Conservation (phyloP, 2,797 vertebrate genomes). For the Botia kubotai region DNA sequence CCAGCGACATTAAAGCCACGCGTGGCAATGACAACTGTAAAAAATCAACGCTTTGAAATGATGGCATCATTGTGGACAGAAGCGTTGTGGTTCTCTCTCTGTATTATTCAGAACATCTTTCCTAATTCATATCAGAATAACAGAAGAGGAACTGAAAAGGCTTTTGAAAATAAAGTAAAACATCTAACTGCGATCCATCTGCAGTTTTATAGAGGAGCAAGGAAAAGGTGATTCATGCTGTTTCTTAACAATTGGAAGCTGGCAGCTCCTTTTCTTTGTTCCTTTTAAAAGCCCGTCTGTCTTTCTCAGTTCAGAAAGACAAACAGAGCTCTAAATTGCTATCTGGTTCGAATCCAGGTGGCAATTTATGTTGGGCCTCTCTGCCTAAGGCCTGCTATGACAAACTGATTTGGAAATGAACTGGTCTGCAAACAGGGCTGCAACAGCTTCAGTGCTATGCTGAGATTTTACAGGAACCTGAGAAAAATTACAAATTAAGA, state of each 20-base stretch:
- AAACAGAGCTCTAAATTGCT: slow-evolving; percentile 54
- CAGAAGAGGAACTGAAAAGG: slow-evolving; percentile 25
- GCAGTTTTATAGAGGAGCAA: slow-evolving; percentile 51
- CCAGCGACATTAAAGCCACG: slow-evolving; percentile 47
- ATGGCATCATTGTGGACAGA: slow-evolving; percentile 49
- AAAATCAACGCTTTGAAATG: slow-evolving; percentile 53
- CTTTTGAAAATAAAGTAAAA: slow-evolving; percentile 30
- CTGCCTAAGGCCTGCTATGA: slow-evolving; percentile 44
- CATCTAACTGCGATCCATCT: slow-evolving; percentile 12
- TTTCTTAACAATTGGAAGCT: slow-evolving; percentile 49
- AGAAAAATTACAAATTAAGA: no score
- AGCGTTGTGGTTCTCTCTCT: slow-evolving; percentile 47
- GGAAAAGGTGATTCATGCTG: slow-evolving; percentile 59
- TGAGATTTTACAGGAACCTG: not conserved
- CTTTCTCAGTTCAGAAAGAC: slow-evolving; percentile 51
- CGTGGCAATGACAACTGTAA: slow-evolving; percentile 47
- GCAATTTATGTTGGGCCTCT: slow-evolving; percentile 44
- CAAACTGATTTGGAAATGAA: slow-evolving; percentile 40
- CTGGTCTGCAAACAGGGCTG: not conserved
- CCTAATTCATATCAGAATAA: slow-evolving; percentile 38
- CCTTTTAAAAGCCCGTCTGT: slow-evolving; percentile 49
- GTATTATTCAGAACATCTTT: slow-evolving; percentile 57
- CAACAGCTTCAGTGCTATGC: not conserved
- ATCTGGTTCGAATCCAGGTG: slow-evolving; percentile 54
- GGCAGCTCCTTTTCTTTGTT: slow-evolving; percentile 47